Conservation (phyloP, 2,113 vertebrate genomes). For the Eleginops maclovinus region DNA sequence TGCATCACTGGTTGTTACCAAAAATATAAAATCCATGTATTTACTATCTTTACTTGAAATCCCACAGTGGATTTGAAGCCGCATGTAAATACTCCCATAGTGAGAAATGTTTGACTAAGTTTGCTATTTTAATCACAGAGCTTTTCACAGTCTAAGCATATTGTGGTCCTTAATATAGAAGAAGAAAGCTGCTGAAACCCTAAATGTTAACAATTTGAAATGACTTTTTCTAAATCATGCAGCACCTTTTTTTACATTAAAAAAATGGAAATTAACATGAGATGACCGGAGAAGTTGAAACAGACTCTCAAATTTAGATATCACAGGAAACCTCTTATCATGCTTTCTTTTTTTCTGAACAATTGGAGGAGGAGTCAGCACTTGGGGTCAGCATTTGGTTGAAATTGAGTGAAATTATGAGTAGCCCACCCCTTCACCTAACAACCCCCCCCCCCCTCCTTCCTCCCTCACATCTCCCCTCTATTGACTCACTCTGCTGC, state of each 20-base stretch:
- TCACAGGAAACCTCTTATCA: conserved; percentile 25
- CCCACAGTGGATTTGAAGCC: conserved; percentile 55
- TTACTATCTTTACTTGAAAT: conserved; percentile 54
- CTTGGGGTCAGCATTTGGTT: conserved; percentile 78
- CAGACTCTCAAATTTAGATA: neutral
- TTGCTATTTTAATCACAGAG: conserved; percentile 61
- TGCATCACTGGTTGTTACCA: conserved; percentile 20
- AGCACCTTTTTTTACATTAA: conserved; percentile 7
- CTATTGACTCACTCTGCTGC: conserved; percentile 77
- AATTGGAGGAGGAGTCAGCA: conserved; percentile 67
- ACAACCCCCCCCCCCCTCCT: conserved; percentile 51
- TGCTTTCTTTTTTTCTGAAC: conserved; percentile 37
- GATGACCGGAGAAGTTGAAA: neutral
- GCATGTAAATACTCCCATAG: conserved; percentile 57
- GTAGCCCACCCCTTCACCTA: conserved; percentile 78
- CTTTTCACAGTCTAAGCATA: conserved; percentile 74
- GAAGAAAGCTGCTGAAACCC: conserved; percentile 58
- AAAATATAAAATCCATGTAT: conserved; percentile 51
- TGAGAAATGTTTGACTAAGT: conserved; percentile 57
- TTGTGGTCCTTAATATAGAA: conserved; percentile 44
- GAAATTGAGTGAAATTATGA: conserved; percentile 81
- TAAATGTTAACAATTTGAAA: conserved; percentile 31
- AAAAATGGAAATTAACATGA: neutral
- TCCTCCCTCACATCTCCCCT: conserved; percentile 52
- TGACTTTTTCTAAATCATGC: neutral